Conservation (phyloP, 1,140 invertebrate genomes). For the Drosophila ercepeae region DNA sequence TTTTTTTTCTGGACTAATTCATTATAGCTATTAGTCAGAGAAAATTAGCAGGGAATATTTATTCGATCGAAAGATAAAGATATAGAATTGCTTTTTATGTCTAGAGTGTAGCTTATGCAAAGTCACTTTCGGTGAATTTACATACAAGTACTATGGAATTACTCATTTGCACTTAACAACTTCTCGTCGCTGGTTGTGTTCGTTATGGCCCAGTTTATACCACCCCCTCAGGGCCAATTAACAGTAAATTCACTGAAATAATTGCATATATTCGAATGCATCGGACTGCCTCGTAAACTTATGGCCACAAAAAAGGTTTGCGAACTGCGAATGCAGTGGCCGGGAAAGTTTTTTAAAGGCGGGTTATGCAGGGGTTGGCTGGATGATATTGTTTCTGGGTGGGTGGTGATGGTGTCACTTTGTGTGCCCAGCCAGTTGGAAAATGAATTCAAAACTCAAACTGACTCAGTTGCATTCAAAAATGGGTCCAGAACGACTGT, state of each 20-base stretch:
- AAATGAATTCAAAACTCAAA: slow-evolving; percentile 69
- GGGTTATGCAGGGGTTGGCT: not conserved
- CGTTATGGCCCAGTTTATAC: slow-evolving; percentile 17
- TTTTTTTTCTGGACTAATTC: slow-evolving; percentile 23
- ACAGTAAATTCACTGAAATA: slow-evolving; percentile 63
- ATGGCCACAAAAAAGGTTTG: slow-evolving; percentile 41
- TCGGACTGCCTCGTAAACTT: slow-evolving; percentile 32
- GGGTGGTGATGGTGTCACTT: slow-evolving; percentile 42
- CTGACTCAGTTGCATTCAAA: slow-evolving; percentile 39
- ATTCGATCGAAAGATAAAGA: slow-evolving; percentile 24
- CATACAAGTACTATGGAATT: slow-evolving; percentile 15
- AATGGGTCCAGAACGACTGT: slow-evolving; percentile 5
- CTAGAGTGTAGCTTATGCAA: not conserved
- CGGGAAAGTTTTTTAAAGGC: not conserved
- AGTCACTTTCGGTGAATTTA: slow-evolving; percentile 17
- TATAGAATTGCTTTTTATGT: not conserved
- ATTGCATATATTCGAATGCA: slow-evolving; percentile 62
- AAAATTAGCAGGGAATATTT: slow-evolving; percentile 26
- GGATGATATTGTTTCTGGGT: not conserved
- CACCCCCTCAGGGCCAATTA: slow-evolving; percentile 36
- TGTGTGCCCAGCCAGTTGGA: slow-evolving; percentile 69
- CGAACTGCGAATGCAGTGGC: slow-evolving; percentile 19
- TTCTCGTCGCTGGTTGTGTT: slow-evolving; percentile 14
- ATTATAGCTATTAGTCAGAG: slow-evolving; percentile 33
- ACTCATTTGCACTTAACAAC: slow-evolving; percentile 30